A percentile compares a stretch with the other conserved stretches of the same genome.
phyloP scores from a whole-genome alignment of 2,888 invertebrate genomes.

The Hipparchia semele region DNA sequence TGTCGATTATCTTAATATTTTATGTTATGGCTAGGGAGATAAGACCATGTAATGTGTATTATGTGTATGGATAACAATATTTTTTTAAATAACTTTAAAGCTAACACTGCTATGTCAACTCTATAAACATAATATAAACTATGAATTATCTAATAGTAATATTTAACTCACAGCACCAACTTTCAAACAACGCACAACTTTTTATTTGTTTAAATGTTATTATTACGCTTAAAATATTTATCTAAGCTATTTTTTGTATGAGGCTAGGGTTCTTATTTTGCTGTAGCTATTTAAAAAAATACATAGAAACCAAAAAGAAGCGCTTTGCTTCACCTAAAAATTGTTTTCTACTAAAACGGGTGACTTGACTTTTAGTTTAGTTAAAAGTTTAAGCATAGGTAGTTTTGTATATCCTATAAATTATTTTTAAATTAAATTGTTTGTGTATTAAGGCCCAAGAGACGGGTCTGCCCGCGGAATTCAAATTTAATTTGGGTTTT shows the following conservation, averaged over 20 bases:
- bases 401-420: not conserved
- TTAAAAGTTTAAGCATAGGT: not conserved
- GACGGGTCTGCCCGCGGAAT: too few relatives aligned
- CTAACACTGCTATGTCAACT: slow-evolving; percentile 7
- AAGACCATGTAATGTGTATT: not conserved
- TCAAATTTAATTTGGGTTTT: too few relatives aligned
- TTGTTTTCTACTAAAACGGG: not conserved
- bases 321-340: not conserved
- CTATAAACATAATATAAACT: slow-evolving; percentile 21
- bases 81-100: not conserved
- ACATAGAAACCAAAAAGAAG: not conserved
- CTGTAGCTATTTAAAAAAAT: not conserved
- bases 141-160: slow-evolving; percentile 26
- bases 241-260: not conserved
- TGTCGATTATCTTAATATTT: slow-evolving; percentile 1
- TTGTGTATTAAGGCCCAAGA: too few relatives aligned
- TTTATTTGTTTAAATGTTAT: slow-evolving; percentile 20
- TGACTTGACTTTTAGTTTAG: slow-evolving; percentile 8
- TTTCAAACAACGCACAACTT: slow-evolving; percentile 41
- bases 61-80: too few relatives aligned
- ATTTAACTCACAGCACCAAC: slow-evolving; percentile 48
- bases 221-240: slow-evolving; percentile 6
- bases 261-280: not conserved
- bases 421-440: too few relatives aligned
- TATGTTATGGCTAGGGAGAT: not conserved